Evolutionary conservation across 2,888 invertebrate genomes (phyloP).

Genomic region (Tinea trinotella): DNA sequence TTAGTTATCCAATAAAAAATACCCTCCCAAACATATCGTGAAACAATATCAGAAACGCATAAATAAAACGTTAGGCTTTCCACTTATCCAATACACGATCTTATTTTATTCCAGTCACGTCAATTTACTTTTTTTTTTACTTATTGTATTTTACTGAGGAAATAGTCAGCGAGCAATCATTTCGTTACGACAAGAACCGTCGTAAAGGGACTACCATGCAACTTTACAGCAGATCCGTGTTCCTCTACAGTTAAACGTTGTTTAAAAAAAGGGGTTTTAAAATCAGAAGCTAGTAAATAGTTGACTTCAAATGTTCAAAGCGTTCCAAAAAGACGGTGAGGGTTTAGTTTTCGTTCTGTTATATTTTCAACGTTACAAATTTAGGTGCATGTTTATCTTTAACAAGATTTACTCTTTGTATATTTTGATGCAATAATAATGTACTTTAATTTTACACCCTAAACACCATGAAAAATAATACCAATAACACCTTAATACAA

Average conservation of each 20-base stretch:
- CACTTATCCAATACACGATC: conserved; percentile 16
- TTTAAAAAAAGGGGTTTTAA: conserved; percentile 17
- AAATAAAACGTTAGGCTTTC: conserved; percentile 11
- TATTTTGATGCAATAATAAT: too few species aligned
- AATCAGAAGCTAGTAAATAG: conserved; percentile 17
- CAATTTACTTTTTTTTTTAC: conserved; percentile 40
- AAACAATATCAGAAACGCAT: conserved; percentile 17
- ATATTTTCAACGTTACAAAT: background rate
- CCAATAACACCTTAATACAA: background rate
- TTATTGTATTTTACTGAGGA: conserved; percentile 46
- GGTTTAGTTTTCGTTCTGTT: background rate
- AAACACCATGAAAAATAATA: too few species aligned
- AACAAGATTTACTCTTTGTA: too few species aligned
- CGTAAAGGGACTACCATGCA: conserved; percentile 57
- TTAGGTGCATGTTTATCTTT: too few species aligned
- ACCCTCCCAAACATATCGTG: conserved; percentile 2
- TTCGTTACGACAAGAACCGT: conserved; percentile 47
- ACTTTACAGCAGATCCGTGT: conserved; percentile 46
- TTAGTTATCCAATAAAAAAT: conserved; percentile 3
- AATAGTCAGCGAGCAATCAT: conserved; percentile 49
- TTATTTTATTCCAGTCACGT: conserved; percentile 35
- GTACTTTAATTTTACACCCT: too few species aligned
- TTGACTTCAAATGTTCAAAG: conserved; percentile 14
- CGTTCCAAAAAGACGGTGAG: conserved; percentile 4
- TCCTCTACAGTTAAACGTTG: conserved; percentile 39